phyloP scores from a whole-genome alignment of 1,140 invertebrate species.

The Trypoxylus dichotomus region DNA sequence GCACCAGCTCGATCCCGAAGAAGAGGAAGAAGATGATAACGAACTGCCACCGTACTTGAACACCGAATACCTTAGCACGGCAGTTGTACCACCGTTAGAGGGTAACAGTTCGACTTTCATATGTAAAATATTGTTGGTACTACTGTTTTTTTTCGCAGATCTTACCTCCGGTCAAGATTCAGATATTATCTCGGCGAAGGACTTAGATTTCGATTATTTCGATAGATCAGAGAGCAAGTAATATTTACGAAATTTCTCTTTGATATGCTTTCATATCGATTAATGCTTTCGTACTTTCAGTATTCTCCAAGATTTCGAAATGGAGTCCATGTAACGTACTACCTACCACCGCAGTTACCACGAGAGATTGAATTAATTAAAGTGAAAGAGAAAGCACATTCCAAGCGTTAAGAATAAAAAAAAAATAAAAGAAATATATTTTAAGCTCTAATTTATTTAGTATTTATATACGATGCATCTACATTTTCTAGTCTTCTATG shows the following conservation, averaged over 20 bases:
- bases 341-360: background rate
- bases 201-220: conserved; percentile 45
- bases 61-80: conserved; percentile 70
- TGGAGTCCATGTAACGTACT: conserved; percentile 40
- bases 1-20: conserved; percentile 57
- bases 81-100: conserved; percentile 64
- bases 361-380: conserved; percentile 7
- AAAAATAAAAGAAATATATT: background rate
- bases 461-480: conserved; percentile 20
- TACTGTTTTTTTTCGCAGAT: conserved; percentile 39
- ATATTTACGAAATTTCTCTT: conserved; percentile 21
- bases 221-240: conserved; percentile 36
- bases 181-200: conserved; percentile 42
- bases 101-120: conserved; percentile 54
- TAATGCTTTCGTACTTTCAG: conserved; percentile 35
- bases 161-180: conserved; percentile 35
- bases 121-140: conserved; percentile 4
- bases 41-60: conserved; percentile 72
- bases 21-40: conserved; percentile 65
- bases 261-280: background rate
- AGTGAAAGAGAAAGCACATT: conserved; percentile 18
- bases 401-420: conserved; percentile 19
- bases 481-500: conserved; percentile 29
- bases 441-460: conserved; percentile 26
- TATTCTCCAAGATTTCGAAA: conserved; percentile 41